Percentiles rank a stretch among this genome's conserved stretches.
Evolutionary conservation across 2,888 invertebrate genomes (phyloP).

Genomic region (Heteromurus nitidus): DNA sequence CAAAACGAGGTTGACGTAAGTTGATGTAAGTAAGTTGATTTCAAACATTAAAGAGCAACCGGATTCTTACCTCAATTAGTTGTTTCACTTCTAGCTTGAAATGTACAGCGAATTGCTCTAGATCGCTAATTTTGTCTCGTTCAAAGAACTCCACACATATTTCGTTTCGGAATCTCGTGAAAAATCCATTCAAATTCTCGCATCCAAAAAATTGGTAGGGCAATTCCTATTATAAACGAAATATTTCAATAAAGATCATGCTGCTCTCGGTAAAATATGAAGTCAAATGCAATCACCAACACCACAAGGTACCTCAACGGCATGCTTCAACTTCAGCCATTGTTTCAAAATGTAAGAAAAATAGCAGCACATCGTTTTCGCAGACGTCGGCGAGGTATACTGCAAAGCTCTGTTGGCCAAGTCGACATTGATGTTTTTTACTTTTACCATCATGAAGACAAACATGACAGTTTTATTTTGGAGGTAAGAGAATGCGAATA

Average conservation of each 20-base stretch:
- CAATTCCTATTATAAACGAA: too few species aligned
- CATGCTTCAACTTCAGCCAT: conserved; percentile 43
- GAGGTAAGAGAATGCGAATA: conserved; percentile 78
- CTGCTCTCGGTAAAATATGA: too few species aligned
- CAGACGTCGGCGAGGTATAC: conserved; percentile 49
- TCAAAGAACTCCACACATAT: conserved; percentile 77
- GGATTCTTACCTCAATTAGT: conserved; percentile 74
- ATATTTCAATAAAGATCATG: too few species aligned
- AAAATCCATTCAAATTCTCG: conserved; percentile 76
- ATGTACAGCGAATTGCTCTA: conserved; percentile 74
- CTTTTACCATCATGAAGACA: conserved; percentile 78
- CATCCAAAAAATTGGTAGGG: conserved; percentile 76
- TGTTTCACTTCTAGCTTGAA: conserved; percentile 74
- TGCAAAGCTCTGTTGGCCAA: conserved; percentile 62
- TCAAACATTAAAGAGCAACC: background rate
- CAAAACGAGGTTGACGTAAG: too few species aligned
- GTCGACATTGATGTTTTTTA: conserved; percentile 77
- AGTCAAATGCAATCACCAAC: too few species aligned
- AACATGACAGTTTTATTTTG: conserved; percentile 78
- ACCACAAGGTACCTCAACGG: conserved; percentile 52
- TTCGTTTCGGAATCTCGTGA: conserved; percentile 75
- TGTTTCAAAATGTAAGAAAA: conserved; percentile 63
- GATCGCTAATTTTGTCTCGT: conserved; percentile 74
- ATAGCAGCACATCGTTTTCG: conserved; percentile 62
- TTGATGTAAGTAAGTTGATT: too few species aligned